Base-by-base conservation (phyloP, 2,113 vertebrate genomes). In the Struthidea cinerea region DNA sequence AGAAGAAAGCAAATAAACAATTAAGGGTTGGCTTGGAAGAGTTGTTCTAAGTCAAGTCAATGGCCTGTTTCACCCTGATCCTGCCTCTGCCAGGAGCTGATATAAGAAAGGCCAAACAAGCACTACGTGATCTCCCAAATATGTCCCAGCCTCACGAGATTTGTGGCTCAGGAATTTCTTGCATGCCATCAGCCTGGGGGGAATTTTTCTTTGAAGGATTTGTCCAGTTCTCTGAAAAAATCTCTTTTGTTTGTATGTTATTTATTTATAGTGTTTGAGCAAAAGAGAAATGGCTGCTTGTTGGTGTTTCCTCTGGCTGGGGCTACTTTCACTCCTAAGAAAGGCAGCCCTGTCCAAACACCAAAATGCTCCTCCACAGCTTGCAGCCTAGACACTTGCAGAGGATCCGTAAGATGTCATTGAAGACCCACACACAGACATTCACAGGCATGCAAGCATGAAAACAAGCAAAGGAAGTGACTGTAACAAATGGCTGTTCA, bases 231-330 rank as follows among this genome's bases (percentile, higher is more conserved):
- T 71, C 78, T 79, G 83, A 79, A 91, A 87, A 91, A 44, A 63
- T 4, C 26, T 32, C 13, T 57, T 78, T 60, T 92, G 56, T 90
- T 94, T 87, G 46, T 39, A 44, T 11, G 33, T 4, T 27, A 55
- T n/a, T 93, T 86, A 77, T 86, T 96, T 90, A 65, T 33, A 68
- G 84, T 55, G 32, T 59, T 52, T 33, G 60, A 91, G 46, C 55
- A 59, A 64, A 46, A 87, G 67, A 82, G 26, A 79, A 94, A 28
- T 42, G 44, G 21, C 39, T 79, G 59, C 68, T 61, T 73, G 26
- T 30, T 76, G 55, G 63, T 14, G 27, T 52, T 85, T 80, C 37
- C 24, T 73, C 28, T 2, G 3, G 15, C 67, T 52, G 47, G 30
- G 61, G 47, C 70, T 18, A 2, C 61, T 81, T 73, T n/a, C 52